These are phyloP conservation scores for Syrphus vitripennis DNA, from an alignment of 2,888 invertebrate genomes.

Conservation along the genomic window DNA sequence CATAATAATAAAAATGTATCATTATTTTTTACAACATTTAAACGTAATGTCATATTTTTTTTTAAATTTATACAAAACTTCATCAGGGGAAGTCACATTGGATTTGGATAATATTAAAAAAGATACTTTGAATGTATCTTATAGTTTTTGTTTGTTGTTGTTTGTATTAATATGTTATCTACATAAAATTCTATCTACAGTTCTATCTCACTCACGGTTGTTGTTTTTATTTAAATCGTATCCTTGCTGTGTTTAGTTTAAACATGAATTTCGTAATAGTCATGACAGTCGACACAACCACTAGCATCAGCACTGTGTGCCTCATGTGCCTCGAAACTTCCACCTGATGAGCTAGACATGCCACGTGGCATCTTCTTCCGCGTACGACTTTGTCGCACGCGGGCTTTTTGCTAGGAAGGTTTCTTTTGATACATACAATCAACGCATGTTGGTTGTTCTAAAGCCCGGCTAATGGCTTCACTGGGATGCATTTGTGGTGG, in stretches of 20 bases:
- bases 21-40: slow-evolving; percentile 33
- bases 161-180: slow-evolving; percentile 28
- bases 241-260: slow-evolving; percentile 77
- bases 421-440: slow-evolving; percentile 87
- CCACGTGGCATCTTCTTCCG: slow-evolving; percentile 82
- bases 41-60: neutral
- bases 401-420: slow-evolving; percentile 86
- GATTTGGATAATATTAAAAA: slow-evolving; percentile 7
- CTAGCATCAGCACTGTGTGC: slow-evolving; percentile 73
- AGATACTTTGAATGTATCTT: neutral
- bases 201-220: slow-evolving; percentile 69
- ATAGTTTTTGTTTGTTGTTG: slow-evolving; percentile 1
- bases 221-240: slow-evolving; percentile 22
- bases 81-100: slow-evolving; percentile 19
- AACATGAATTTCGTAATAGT: slow-evolving; percentile 84
- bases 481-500: slow-evolving; percentile 80
- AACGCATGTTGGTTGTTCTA: slow-evolving; percentile 88
- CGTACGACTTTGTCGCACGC: slow-evolving; percentile 84
- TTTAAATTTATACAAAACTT: slow-evolving; percentile 16
- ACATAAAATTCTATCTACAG: slow-evolving; percentile 62
- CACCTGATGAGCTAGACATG: slow-evolving; percentile 73
- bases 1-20: slow-evolving; percentile 8
- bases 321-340: slow-evolving; percentile 71
- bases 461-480: slow-evolving; percentile 82
- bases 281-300: slow-evolving; percentile 81